Evolutionary conservation across 2,888 invertebrate species (phyloP), one percentile per base, ranked within the genome.

Genomic region (Drosophila phalerata): DNA sequence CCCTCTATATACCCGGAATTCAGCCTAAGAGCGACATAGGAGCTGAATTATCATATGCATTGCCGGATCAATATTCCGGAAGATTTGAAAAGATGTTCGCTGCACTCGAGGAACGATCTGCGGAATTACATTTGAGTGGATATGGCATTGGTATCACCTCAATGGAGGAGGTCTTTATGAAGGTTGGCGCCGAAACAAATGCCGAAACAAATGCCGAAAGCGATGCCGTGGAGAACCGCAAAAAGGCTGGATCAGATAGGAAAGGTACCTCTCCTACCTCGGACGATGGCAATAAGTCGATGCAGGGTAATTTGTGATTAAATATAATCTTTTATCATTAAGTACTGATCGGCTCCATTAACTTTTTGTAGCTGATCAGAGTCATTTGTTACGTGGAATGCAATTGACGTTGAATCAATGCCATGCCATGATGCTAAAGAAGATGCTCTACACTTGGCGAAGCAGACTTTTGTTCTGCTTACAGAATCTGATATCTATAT

Each of bases 101-200:
- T 19, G 94, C 95, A 53, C 92, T 97, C 34, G 97, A 97, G 90
- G 90, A 90, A 0, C 93, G 94, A 28, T 94, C 94, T 10, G 90
- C 92, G 0, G 90, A 91, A 0, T 93, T 97, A 15, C 94, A 95
- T 15, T 94, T 97, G 53, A 94, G 94, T 68, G 96, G 97, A 88
- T 98, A 96, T 91, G 98, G 98, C 5, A 95, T 97, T 19, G 95
- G 96, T 8, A 95, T 97, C 13, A 97, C 97, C 2, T 97, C 97
- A 0, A 93, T 98, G 92, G 97, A 98, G 93, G 98, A 98, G 92
- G 97, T 98, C 0, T 97, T 97, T 89, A 95, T 97, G 94, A 95
- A 95, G 47, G 93, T 94, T 13, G 94, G 94, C 10, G 93, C 94
- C 1, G 94, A 95, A 61, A 83, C 79, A 30, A 53, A 68, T 13